Evolutionary conservation across 2,797 vertebrate genomes (phyloP).

Genomic region (Cynopterus sphinx): DNA sequence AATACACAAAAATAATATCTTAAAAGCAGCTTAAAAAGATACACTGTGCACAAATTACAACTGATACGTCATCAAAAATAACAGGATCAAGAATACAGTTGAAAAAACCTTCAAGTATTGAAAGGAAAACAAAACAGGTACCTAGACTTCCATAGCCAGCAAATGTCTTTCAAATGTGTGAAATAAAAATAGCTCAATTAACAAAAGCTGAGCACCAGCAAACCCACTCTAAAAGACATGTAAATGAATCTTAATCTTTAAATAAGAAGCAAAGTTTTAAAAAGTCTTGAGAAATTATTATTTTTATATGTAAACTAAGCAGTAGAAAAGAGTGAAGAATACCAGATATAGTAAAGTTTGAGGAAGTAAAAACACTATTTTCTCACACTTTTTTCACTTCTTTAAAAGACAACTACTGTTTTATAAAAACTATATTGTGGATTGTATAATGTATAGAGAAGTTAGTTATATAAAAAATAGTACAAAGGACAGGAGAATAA

Average conservation of each 20-base stretch:
- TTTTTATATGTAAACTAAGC: not conserved
- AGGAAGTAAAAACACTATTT: no score
- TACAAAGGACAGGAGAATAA: not conserved
- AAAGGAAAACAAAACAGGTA: not conserved
- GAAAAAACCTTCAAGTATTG: not conserved
- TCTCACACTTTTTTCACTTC: not conserved
- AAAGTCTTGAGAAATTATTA: not conserved
- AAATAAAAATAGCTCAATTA: not conserved
- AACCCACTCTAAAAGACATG: not conserved
- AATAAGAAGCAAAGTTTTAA: not conserved
- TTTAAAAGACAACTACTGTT: not conserved
- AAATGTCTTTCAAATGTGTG: not conserved
- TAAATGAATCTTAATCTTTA: not conserved
- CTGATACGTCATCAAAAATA: not conserved
- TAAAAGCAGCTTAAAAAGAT: not conserved
- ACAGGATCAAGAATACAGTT: not conserved
- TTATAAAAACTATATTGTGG: not conserved
- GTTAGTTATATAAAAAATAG: not conserved
- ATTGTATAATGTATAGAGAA: not conserved
- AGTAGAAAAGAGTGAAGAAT: not conserved
- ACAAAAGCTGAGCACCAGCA: not conserved
- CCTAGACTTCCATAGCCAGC: not conserved
- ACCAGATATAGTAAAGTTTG: not conserved
- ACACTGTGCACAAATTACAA: not conserved
- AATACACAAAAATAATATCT: not conserved